Evolutionary conservation across 2,113 vertebrate species (phyloP), one percentile per base, ranked within the genome.

Genomic region (Bettongia penicillata): DNA sequence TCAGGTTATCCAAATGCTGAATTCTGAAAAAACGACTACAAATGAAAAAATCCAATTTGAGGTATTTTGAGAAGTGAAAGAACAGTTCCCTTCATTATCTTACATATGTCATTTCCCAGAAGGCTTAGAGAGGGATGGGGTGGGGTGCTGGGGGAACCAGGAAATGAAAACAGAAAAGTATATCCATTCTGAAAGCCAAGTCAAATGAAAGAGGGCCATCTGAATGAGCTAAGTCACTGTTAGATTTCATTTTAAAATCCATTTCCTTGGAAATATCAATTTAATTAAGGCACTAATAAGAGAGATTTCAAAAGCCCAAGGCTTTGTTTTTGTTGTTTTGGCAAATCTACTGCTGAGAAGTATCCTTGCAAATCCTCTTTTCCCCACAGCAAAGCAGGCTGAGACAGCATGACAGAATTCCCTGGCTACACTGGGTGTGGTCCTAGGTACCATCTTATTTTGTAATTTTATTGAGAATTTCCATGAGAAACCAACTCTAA

Each of bases 141-240:
- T 16, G 53, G 53, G 52, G 52, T 10, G 14, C 48, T 77, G 90
- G 68, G 92, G 93, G 94, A 92, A 97, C 48, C 61, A 95, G 97
- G 97, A 98, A 98, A 94, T 93, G 89, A 97, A 97, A 97, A 50
- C n/a, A 94, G 96, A 91, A 77, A 93, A 57, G 43, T 91, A 22
- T 51, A 89, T 48, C 90, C 0, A 48, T 9, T 91, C 93, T 92
- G 93, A 96, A 95, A 96, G 52, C 52, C 0, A 0, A 91, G 55
- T 51, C 92, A 89, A 93, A 95, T 51, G 61, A 92, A 96, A 96
- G 61, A 94, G 90, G 43, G 77, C 89, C 84, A 57, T 53, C 48
- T 91, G 90, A 96, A 96, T 95, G 61, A 93, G 92, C 89, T 93
- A 51, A 77, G 53, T 47, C 25, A 55, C 50, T 94, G 61, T 94